These are phyloP conservation scores for Chrysomela aeneicollis DNA, from an alignment of 2,888 invertebrate genomes.

Conservation along the genomic window DNA sequence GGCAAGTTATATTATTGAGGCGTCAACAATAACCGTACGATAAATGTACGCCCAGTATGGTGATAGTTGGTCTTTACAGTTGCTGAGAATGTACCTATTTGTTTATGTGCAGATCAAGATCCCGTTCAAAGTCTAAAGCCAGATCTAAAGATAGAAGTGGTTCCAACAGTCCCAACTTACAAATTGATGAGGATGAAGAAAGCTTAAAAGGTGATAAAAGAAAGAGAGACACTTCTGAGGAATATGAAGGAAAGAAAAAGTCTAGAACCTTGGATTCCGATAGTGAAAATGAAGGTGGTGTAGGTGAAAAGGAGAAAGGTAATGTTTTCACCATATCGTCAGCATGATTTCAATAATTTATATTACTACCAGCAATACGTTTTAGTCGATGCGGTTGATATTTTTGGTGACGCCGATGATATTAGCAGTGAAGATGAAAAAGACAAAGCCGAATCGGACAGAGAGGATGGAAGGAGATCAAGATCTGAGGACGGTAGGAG, in stretches of 20 bases:
- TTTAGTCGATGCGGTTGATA: conserved; percentile 78
- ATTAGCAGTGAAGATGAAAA: conserved; percentile 88
- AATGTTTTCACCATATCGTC: background rate
- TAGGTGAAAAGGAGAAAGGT: conserved; percentile 43
- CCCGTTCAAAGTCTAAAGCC: conserved; percentile 46
- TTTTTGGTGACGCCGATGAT: conserved; percentile 94
- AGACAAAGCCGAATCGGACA: conserved; percentile 55
- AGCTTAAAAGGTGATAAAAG: conserved; percentile 56
- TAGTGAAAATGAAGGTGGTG: conserved; percentile 66
- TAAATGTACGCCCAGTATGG: too few species aligned
- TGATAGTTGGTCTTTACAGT: too few species aligned
- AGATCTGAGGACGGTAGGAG: conserved; percentile 49
- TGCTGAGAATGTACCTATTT: too few species aligned
- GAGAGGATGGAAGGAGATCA: conserved; percentile 51
- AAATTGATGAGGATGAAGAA: conserved; percentile 64
- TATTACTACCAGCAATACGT: conserved; percentile 3
- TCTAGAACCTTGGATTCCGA: conserved; percentile 71
- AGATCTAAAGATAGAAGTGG: conserved; percentile 47
- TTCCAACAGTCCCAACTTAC: conserved; percentile 62
- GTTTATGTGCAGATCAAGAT: conserved; percentile 42
- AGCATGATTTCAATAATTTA: background rate
- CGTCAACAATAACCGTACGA: too few species aligned
- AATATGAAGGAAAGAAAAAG: conserved; percentile 59
- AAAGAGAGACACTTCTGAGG: conserved; percentile 55
- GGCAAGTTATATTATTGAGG: too few species aligned